Base-by-base conservation (phyloP, 2,113 vertebrate species). In the Stictonetta naevosa region DNA sequence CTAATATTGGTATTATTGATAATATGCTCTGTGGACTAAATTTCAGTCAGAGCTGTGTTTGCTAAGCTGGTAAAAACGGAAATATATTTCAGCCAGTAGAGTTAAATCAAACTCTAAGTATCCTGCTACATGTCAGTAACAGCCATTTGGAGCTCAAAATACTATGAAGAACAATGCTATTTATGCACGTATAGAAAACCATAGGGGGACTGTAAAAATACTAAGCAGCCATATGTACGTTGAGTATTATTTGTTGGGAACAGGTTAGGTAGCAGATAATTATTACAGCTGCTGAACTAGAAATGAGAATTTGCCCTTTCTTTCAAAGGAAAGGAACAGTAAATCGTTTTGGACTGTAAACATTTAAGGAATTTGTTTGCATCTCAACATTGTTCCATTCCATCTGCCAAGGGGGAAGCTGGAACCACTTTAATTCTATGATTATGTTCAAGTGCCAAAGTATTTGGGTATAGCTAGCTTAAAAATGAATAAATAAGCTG, bases 401-500 rank as follows among this genome's bases (percentile, higher is more conserved):
- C 3, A 1, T 48, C 14, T 93, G 71, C 71, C 58, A 78, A 94
- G 34, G 10, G 34, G 33, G 66, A 93, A 82, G 42, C 62, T 93
- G 78, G 81, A 93, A 93, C 26, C 16, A 72, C 56, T 90, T 95
- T 29, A 72, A 80, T 50, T 83, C 59, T 38, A 8, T 38, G 46
- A 88, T 80, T 80, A 72, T 82, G 25, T 50, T 71, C 59, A 83
- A 62, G 19, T 40, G 62, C 72, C 64, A 83, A 76, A 55, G 25
- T 62, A 69, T 90, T 87, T 94, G 59, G 59, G 42, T 71, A 77
- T n/a, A 92, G 64, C 52, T 81, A 42, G 33, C 11, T 16, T 74
- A 92, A 71, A 87, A 95, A 84, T 64, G 19, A 85, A 85, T 82
- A 92, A 92, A 67, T 36, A 88, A 94, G 9, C 88, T 76, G 11